Conservation (phyloP, 2,888 invertebrate species). For the Frankliniella fusca region DNA sequence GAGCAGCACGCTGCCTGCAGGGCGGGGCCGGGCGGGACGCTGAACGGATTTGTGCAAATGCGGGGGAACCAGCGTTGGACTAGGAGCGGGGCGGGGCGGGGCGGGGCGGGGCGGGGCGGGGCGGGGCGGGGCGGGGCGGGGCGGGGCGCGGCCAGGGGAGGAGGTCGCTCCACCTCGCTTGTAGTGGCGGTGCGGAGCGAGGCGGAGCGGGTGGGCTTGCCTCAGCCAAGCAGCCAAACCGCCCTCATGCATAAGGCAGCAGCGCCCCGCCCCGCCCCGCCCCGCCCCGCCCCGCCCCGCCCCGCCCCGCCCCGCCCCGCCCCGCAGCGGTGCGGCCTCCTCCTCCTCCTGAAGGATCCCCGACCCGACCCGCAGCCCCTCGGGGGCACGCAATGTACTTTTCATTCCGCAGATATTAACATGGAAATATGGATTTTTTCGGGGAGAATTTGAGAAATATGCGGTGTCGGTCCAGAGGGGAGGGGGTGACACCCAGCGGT, state of each 20-base stretch:
- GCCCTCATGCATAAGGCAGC: slow-evolving; percentile 20
- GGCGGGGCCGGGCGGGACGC: background rate
- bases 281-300: background rate
- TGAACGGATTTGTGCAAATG: background rate
- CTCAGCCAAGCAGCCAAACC: slow-evolving; percentile 10
- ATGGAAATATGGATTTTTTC: slow-evolving; percentile 23
- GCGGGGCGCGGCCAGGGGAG: background rate
- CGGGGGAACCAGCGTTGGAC: too few species aligned
- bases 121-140: background rate
- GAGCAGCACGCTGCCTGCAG: too few species aligned
- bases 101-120: background rate
- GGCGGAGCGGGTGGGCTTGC: background rate
- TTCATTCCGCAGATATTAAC: slow-evolving; percentile 17
- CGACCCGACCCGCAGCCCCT: background rate
- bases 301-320: slow-evolving; percentile 7
- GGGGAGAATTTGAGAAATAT: background rate
- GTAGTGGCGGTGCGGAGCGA: background rate
- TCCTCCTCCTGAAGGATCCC: background rate
- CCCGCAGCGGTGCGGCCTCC: background rate
- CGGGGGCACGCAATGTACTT: slow-evolving; percentile 1
- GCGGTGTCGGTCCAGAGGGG: background rate
- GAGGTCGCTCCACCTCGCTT: background rate
- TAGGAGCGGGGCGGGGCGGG: background rate
- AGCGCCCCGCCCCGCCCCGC: background rate
- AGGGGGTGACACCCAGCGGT: too few species aligned